These are phyloP conservation scores for Rhynchomys soricoides DNA, from an alignment of 2,113 vertebrate genomes.

Conservation along the genomic window DNA sequence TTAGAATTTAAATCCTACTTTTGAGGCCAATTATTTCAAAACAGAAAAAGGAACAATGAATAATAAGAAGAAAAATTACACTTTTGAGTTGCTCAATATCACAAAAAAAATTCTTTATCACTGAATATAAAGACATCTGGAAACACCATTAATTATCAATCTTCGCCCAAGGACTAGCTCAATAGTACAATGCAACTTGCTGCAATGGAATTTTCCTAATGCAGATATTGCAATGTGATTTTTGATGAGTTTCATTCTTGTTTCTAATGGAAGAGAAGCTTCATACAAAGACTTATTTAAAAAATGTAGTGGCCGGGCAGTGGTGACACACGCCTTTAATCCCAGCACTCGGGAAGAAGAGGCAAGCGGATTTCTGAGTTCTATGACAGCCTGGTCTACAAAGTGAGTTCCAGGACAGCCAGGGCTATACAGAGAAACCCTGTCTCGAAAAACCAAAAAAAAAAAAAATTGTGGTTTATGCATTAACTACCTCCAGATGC, in stretches of 20 bases:
- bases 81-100: constrained; percentile 41
- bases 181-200: neutral
- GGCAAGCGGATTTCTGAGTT: too few relatives aligned
- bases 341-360: too few relatives aligned
- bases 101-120: constrained; percentile 41
- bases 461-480: constrained; percentile 30
- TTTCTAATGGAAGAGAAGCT: constrained; percentile 51
- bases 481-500: constrained; percentile 17
- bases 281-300: constrained; percentile 21
- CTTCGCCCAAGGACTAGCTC: neutral
- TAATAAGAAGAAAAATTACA: constrained; percentile 57
- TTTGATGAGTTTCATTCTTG: constrained; percentile 52
- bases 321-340: too few relatives aligned
- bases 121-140: constrained; percentile 40
- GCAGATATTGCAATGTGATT: constrained; percentile 25
- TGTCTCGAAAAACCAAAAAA: too few relatives aligned
- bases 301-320: too few relatives aligned
- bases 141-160: neutral
- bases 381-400: too few relatives aligned
- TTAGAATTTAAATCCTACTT: constrained; percentile 39
- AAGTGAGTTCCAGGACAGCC: too few relatives aligned
- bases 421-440: too few relatives aligned
- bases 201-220: constrained; percentile 54
- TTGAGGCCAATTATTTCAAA: constrained; percentile 60
- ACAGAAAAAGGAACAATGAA: neutral